Evolutionary conservation across 2,113 vertebrate genomes (phyloP).

Genomic region (Sterrhoptilus dennistouni): DNA sequence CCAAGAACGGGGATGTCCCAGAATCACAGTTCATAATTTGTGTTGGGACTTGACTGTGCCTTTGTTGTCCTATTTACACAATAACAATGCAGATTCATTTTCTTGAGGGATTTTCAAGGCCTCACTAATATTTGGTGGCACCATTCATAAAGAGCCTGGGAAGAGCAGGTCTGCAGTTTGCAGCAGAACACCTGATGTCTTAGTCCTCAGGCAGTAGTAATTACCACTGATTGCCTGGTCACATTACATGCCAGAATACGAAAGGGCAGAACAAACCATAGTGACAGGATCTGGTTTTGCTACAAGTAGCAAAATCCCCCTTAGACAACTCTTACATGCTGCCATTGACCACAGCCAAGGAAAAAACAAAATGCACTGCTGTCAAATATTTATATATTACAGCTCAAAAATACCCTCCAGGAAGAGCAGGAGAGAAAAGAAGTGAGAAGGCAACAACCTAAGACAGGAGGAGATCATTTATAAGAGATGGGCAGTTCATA

Average conservation of each 20-base stretch:
- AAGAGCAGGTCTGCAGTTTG: not conserved
- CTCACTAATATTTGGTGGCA: not conserved
- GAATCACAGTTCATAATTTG: not conserved
- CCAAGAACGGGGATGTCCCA: not conserved
- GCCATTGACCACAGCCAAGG: not conserved
- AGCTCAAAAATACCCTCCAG: not conserved
- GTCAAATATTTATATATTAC: not conserved
- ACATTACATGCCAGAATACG: not conserved
- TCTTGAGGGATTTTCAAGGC: not conserved
- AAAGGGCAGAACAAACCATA: not conserved
- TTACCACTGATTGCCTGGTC: not conserved
- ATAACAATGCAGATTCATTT: not conserved
- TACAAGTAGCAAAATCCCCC: not conserved
- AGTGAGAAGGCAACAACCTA: conserved; percentile 1
- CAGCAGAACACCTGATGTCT: not conserved
- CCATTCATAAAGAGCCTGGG: not conserved
- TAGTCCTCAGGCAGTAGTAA: not conserved
- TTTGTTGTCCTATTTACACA: conserved; percentile 20
- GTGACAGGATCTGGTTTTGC: not conserved
- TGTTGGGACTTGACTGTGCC: not conserved
- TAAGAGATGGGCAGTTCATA: conserved; percentile 1
- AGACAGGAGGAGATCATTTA: conserved; percentile 14
- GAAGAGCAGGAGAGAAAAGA: conserved; percentile 12
- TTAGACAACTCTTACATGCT: not conserved
- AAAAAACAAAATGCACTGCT: not conserved